Conservation (phyloP, 2,797 vertebrate species). For the Columba guinea region DNA sequence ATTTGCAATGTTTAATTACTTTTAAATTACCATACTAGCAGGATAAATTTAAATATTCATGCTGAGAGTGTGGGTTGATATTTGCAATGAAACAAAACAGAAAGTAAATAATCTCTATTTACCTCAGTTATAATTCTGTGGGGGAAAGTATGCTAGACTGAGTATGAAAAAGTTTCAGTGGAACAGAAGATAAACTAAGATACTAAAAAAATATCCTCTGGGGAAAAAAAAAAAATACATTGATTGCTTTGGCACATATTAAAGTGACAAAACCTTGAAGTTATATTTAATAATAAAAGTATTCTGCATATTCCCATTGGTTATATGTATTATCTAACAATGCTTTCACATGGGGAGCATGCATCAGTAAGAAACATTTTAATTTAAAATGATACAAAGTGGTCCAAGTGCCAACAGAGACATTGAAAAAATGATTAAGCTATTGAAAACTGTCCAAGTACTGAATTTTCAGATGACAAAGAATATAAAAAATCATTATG, state of each 20-base stretch:
- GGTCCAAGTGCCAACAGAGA: neutral
- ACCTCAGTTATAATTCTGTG: neutral
- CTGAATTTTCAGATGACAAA: neutral
- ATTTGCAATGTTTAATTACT: neutral
- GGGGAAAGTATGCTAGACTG: neutral
- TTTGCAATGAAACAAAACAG: neutral
- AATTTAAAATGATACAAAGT: neutral
- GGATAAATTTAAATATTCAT: slow-evolving; percentile 1
- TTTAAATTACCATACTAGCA: neutral
- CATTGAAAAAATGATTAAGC: slow-evolving; percentile 10
- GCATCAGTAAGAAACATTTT: neutral
- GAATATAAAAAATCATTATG: neutral
- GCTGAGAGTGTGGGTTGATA: neutral
- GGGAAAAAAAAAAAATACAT: neutral
- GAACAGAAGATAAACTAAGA: neutral
- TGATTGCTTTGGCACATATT: neutral
- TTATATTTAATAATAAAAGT: neutral
- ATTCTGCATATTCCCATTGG: neutral
- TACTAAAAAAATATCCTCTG: neutral
- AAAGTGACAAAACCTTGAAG: neutral
- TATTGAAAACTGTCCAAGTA: neutral
- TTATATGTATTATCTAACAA: neutral
- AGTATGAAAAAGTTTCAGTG: neutral
- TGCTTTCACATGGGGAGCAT: neutral
- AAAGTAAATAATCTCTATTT: slow-evolving; percentile 1